These are phyloP conservation scores for Drosophila subpulchrella DNA, from an alignment of 1,140 invertebrate species.

Conservation along the genomic window DNA sequence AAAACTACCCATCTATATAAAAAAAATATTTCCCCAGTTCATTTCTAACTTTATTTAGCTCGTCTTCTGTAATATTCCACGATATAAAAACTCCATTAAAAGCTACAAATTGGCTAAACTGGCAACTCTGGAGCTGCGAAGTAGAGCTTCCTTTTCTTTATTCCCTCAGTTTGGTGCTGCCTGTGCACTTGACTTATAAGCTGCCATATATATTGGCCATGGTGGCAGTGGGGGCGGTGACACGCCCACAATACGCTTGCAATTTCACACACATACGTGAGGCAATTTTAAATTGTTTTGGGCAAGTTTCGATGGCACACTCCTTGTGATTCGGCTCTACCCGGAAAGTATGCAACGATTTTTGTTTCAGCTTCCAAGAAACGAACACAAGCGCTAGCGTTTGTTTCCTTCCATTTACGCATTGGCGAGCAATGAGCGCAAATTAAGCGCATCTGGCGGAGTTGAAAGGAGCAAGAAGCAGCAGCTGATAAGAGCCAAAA, in stretches of 20 bases:
- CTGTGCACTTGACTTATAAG: slow-evolving; percentile 80
- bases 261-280: slow-evolving; percentile 80
- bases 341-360: slow-evolving; percentile 59
- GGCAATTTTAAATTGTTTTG: slow-evolving; percentile 80
- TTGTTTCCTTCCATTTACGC: slow-evolving; percentile 71
- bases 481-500: slow-evolving; percentile 19
- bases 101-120: slow-evolving; percentile 1
- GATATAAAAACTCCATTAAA: too few relatives aligned
- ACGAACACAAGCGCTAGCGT: slow-evolving; percentile 22
- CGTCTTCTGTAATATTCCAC: not conserved
- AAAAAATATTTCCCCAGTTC: too few relatives aligned
- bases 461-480: slow-evolving; percentile 24
- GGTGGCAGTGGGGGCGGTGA: slow-evolving; percentile 15
- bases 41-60: too few relatives aligned
- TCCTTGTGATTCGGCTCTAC: slow-evolving; percentile 39
- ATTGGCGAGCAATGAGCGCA: slow-evolving; percentile 67
- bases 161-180: slow-evolving; percentile 49
- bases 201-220: slow-evolving; percentile 70
- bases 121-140: slow-evolving; percentile 1
- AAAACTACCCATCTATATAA: too few relatives aligned
- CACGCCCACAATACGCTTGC: slow-evolving; percentile 77
- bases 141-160: slow-evolving; percentile 44
- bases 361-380: slow-evolving; percentile 18
- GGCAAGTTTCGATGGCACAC: slow-evolving; percentile 50
- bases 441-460: slow-evolving; percentile 71